Conservation (phyloP, 1,140 invertebrate genomes). For the Danaus melanippus region DNA sequence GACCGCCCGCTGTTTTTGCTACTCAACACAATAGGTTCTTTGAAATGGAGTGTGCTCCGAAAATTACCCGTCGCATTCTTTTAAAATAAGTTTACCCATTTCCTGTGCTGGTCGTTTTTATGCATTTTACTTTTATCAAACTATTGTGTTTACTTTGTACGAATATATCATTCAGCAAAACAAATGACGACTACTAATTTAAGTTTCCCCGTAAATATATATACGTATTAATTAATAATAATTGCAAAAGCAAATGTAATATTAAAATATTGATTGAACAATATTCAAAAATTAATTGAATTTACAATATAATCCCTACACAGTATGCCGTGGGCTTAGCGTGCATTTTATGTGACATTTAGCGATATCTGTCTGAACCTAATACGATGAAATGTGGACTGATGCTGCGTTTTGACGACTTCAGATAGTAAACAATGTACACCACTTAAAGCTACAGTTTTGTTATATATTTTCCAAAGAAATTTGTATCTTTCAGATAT, state of each 20-base stretch:
- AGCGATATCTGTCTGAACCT: slow-evolving; percentile 63
- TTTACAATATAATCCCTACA: slow-evolving; percentile 38
- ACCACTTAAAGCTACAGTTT: slow-evolving; percentile 1
- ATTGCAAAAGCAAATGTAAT: no score
- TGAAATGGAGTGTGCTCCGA: slow-evolving; percentile 34
- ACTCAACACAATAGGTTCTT: slow-evolving; percentile 52
- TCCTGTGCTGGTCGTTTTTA: slow-evolving; percentile 4
- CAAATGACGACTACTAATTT: no score
- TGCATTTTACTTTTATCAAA: no score
- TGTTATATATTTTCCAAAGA: no score
- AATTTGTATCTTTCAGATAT: no score
- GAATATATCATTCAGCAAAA: no score
- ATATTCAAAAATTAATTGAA: slow-evolving; percentile 31
- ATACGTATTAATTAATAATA: no score
- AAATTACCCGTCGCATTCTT: slow-evolving; percentile 38
- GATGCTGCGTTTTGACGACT: slow-evolving; percentile 33
- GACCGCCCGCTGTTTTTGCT: slow-evolving; percentile 62
- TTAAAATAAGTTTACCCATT: slow-evolving; percentile 26
- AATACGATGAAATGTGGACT: slow-evolving; percentile 57
- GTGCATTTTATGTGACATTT: slow-evolving; percentile 54
- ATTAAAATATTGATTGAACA: neutral
- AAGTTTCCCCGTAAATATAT: no score
- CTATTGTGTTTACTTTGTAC: no score
- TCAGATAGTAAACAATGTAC: slow-evolving; percentile 14
- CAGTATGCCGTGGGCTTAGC: slow-evolving; percentile 28